Percentiles rank a stretch among this genome's conserved stretches.
These are phyloP conservation scores for Lonchura striata DNA, from an alignment of 2,113 vertebrate genomes.

Conservation along the genomic window DNA sequence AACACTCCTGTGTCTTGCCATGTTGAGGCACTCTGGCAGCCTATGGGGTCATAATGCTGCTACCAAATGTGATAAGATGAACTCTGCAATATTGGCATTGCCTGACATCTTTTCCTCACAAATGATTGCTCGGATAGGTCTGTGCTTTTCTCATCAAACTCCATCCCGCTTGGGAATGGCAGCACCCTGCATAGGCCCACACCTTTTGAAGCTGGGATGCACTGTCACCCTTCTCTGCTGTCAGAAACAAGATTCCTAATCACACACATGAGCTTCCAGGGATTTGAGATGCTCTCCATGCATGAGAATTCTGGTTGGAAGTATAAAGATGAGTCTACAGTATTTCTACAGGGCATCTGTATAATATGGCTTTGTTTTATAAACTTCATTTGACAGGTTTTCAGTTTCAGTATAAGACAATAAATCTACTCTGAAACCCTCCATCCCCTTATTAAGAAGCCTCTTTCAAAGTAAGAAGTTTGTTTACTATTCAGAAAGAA, in stretches of 20 bases:
- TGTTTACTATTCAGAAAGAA: not conserved
- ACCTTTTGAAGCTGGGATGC: not conserved
- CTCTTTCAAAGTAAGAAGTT: not conserved
- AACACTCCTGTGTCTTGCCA: not conserved
- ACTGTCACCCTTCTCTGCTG: not conserved
- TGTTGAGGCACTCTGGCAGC: not conserved
- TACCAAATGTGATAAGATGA: not conserved
- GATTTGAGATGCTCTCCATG: not conserved
- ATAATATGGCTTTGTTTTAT: not conserved
- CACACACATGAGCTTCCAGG: not conserved
- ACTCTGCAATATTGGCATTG: not conserved
- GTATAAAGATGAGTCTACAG: not conserved
- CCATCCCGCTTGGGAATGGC: not conserved
- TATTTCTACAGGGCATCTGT: not conserved
- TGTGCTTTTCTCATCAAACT: not conserved
- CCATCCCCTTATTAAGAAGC: not conserved
- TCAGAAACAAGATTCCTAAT: not conserved
- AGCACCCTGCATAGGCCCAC: rapidly evolving
- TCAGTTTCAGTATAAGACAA: not conserved
- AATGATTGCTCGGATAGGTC: not conserved
- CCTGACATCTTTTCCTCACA: not conserved
- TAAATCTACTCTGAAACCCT: not conserved
- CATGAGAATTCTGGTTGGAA: not conserved
- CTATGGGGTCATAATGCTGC: not conserved
- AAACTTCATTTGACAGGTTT: not conserved